phyloP scores from a whole-genome alignment of 2,888 invertebrate species.

The Phyllotreta cruciferae region DNA sequence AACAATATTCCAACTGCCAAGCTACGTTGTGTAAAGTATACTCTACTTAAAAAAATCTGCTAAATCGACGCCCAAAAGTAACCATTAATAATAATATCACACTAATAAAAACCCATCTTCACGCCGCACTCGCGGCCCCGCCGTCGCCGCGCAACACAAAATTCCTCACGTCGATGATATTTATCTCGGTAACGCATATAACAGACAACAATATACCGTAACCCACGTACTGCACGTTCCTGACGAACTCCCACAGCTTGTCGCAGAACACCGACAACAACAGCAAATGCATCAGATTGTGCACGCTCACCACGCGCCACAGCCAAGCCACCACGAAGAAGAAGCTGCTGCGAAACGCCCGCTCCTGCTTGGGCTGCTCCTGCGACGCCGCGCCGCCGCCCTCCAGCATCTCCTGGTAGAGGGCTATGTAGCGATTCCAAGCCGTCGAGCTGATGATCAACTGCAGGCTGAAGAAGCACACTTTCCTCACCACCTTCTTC shows the following conservation, averaged over 20 bases:
- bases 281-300: slow-evolving; percentile 76
- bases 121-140: slow-evolving; percentile 53
- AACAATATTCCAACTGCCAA: no score
- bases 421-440: slow-evolving; percentile 85
- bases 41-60: no score
- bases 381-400: slow-evolving; percentile 65
- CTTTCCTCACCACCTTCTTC: slow-evolving; percentile 70
- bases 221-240: slow-evolving; percentile 73
- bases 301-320: slow-evolving; percentile 83
- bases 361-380: slow-evolving; percentile 64
- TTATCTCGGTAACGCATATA: slow-evolving; percentile 76
- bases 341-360: slow-evolving; percentile 72
- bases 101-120: slow-evolving; percentile 19
- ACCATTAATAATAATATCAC: no score
- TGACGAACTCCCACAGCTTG: slow-evolving; percentile 80
- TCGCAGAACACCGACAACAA: slow-evolving; percentile 82
- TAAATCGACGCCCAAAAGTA: no score
- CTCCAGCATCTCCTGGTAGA: slow-evolving; percentile 80
- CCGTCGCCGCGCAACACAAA: slow-evolving; percentile 62
- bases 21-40: no score
- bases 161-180: slow-evolving; percentile 68
- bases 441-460: slow-evolving; percentile 76
- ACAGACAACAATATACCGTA: slow-evolving; percentile 73
- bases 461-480: slow-evolving; percentile 73
- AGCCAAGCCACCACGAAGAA: slow-evolving; percentile 77